Base-by-base conservation (phyloP, 1,140 invertebrate genomes). In the Drosophila kurseongensis region DNA sequence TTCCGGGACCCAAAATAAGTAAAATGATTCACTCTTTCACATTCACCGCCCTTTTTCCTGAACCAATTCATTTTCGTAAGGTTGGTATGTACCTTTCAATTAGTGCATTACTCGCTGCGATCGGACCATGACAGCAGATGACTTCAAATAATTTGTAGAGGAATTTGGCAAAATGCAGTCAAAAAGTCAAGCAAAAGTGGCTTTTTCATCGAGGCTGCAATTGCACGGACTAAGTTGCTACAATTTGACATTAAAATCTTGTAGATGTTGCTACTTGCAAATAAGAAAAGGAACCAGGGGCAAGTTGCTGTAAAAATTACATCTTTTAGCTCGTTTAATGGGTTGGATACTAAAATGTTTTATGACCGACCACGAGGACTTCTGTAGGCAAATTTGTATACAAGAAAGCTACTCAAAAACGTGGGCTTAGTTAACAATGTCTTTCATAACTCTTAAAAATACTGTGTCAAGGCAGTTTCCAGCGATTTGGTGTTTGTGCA, bases 171-270 rank as follows among this genome's bases (percentile, higher is more conserved):
- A 71, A 10, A 14, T 48, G 44, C 44, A 40, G 36, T 58, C 40
- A 57, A 71, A 69, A 58, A 42, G 52, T 71, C 35, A 1, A 7
- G 13, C 18, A n/a, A 45, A 44, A 52, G 29, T 48, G 57, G 66
- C 9, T 12, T 41, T 38, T 9, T 42, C 41, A 71, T 72, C 52
- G 36, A 2, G 51, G 38, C 51, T 56, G 72, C 68, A 78, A 52
- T 16, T 67, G 58, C 67, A 62, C 14, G 35, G 45, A 82, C 79
- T 78, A 69, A 83, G 80, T 83, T 82, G 79, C 35, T 50, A 55
- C 47, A 72, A 59, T 60, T 66, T 51, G 72, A 68, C 74, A 76
- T 67, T 76, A 76, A 76, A 76, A 75, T 75, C 27, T 54, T 38
- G 8, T 35, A 54, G 48, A 58, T 66, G 63, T 50, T 69, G 51